Conservation (phyloP, 2,888 invertebrate genomes). For the Lamproptera curius region DNA sequence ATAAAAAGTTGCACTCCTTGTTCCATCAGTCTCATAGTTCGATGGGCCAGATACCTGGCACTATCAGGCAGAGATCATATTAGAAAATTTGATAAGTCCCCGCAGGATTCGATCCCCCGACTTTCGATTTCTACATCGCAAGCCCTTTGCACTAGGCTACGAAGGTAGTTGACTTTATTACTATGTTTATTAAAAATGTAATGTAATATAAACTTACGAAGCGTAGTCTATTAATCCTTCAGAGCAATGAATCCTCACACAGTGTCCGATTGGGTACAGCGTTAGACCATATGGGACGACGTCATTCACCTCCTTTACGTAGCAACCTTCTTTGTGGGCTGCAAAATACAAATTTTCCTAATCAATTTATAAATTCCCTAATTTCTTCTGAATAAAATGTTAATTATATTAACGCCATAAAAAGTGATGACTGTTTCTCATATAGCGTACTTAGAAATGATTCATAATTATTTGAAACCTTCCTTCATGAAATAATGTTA, state of each 20-base stretch:
- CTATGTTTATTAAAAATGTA: too few species aligned
- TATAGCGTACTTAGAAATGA: neutral
- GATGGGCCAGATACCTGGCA: too few species aligned
- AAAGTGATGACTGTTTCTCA: neutral
- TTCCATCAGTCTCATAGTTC: too few species aligned
- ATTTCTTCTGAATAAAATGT: neutral
- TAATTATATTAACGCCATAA: neutral
- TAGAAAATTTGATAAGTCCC: too few species aligned
- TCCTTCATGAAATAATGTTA: too few species aligned
- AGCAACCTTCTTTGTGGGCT: constrained; percentile 61
- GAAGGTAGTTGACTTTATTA: too few species aligned
- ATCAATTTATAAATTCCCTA: neutral
- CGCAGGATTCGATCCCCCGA: too few species aligned
- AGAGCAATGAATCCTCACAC: constrained; percentile 48
- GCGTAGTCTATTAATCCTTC: constrained; percentile 42
- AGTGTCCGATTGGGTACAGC: constrained; percentile 42
- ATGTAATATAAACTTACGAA: constrained; percentile 60
- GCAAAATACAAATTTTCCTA: constrained; percentile 26
- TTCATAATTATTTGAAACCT: too few species aligned
- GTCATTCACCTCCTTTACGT: constrained; percentile 49
- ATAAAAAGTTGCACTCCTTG: too few species aligned
- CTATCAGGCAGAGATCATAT: too few species aligned
- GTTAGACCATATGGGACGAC: constrained; percentile 48
- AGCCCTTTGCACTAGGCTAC: too few species aligned
- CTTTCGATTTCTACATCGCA: too few species aligned